Evolutionary conservation across 2,888 invertebrate species (phyloP), one percentile per base, ranked within the genome.

Genomic region (Lycaena phlaeas): DNA sequence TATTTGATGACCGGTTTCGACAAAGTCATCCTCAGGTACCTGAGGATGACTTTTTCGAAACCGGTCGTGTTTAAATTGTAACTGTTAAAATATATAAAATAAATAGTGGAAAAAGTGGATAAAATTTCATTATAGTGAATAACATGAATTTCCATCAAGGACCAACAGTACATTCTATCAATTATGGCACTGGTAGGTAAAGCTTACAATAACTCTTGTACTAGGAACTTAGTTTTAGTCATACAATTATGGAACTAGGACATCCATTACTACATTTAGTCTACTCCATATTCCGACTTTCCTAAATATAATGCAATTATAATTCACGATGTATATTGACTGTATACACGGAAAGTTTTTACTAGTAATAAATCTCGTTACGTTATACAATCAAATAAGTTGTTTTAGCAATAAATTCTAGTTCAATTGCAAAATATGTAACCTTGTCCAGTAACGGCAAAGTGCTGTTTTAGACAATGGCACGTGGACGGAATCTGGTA

Each of bases 401-500:
- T 39, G 34, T 39, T 39, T 39, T 31, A 26, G 30, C 25, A 39
- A 30, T 25, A 39, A 37, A 40, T 41, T 42, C 42, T 36, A 31
- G 42, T 28, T 29, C 42, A 36, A 27, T 49, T 49, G 40, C 44
- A 29, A 38, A 42, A 39, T 18, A 28, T 36, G 30, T 36, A 37
- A 49, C 48, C 48, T 46, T 49, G 42, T 5, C 17, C 26, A 5
- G 12, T 4, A 27, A 11, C 41, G 44, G 22, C 41, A 41, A 40
- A 27, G 11, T 12, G 28, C 26, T 14, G 14, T 14, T 31, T 40
- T 26, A 40, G 22, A 43, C 44, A 41, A 40, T 14, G 6, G 42
- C 42, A 46, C 49, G 49, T 44, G 46, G 38, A 37, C 18, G 5
- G 6, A 14, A 36, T 18, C 3, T 41, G 27, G 22, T 15, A 11